Base-by-base conservation (phyloP, 2,113 vertebrate genomes). In the Chrysemys picta region DNA sequence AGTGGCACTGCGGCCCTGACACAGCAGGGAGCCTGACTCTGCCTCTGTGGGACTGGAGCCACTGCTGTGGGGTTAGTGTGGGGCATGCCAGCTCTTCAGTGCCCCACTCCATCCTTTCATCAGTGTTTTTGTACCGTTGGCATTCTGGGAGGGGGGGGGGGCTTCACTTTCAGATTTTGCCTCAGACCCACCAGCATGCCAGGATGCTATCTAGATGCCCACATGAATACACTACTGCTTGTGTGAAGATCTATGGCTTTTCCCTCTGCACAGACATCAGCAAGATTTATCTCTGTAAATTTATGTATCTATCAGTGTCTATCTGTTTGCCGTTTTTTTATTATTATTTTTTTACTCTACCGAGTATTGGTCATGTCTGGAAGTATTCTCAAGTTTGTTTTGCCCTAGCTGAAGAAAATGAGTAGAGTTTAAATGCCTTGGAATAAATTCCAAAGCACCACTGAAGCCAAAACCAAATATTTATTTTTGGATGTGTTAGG, bases 321-420 rank as follows among this genome's bases (percentile, higher is more conserved):
- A 16, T 83, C 78, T 45, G 47, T 90, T 8, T 65, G 31, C 14
- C 50, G 29, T 80, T 92, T 83, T 89, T 91, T 83, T 85, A 69
- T 50, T 50, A 5, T 50, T 14, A 14, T 50, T 50, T 50, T 50
- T 91, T 83, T 87, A 69, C 69, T 62, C 62, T 80, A 24, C 42
- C 85, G 45, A 89, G 11, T 84, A 89, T 86, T 94, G 80, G 16
- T 75, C 82, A 53, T 78, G 5, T 91, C 93, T 90, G 65, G 22
- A 94, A 87, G 54, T 82, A 92, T 19, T 91, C 85, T 80, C 93
- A 42, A 49, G 31, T n/a, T 93, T 91, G 78, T 92, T 90, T 94
- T 91, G 84, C 38, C 0, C 84, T 72, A 86, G 80, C 49, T 91
- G 87, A 90, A 93, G 27, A 88, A 90, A 93, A 93, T 69, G 52